A percentile compares a stretch with the other conserved stretches of the same genome.
phyloP scores from a whole-genome alignment of 2,113 vertebrate species.

The Origma solitaria region DNA sequence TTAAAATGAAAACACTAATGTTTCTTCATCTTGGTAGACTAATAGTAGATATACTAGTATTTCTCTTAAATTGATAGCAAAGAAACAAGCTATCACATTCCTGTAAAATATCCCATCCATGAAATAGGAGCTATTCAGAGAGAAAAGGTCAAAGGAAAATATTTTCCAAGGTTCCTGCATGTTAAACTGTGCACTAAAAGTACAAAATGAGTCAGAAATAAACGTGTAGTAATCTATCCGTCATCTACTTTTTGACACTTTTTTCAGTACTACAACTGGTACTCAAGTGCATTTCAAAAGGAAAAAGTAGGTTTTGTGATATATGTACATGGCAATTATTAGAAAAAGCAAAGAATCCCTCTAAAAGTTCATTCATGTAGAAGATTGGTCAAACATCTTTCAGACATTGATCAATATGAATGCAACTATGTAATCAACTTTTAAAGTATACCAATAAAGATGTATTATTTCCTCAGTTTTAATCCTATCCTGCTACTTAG shows the following conservation, averaged over 20 bases:
- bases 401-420: not conserved
- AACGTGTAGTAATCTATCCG: not conserved
- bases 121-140: not conserved
- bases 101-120: not conserved
- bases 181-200: not conserved
- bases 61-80: not conserved
- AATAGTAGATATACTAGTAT: not conserved
- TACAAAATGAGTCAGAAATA: not conserved
- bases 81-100: not conserved
- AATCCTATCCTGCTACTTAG: not conserved
- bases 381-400: not conserved
- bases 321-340: not conserved
- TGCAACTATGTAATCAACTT: not conserved
- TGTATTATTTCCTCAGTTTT: not conserved
- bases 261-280: not conserved
- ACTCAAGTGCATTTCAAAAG: not conserved
- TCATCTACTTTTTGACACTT: not conserved
- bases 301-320: not conserved
- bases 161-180: not conserved
- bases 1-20: not conserved
- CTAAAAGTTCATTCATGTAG: not conserved
- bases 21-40: not conserved
- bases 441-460: not conserved
- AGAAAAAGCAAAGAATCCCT: not conserved
- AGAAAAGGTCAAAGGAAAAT: not conserved